Evolutionary conservation across 30 jellyfish, hydroid and myxozoan genomes (phyloP).

Genomic region (Cassiopea xamachana): DNA sequence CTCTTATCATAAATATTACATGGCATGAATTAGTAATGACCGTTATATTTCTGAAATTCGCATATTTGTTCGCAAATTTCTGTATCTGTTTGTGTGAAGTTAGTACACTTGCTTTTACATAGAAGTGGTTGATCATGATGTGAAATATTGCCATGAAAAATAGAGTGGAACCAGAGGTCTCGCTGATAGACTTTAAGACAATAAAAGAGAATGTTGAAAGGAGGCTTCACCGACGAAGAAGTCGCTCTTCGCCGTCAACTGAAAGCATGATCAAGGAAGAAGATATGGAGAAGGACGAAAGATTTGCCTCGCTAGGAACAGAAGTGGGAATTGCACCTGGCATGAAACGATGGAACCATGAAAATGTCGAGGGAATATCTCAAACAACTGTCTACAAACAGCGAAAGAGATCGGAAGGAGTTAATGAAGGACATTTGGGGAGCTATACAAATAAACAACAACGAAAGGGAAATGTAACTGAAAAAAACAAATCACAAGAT

Average conservation of each 20-base stretch:
- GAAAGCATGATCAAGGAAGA: neutral
- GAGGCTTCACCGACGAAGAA: constrained; percentile 22
- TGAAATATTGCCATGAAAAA: constrained; percentile 37
- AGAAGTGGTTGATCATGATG: neutral
- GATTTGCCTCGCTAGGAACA: neutral
- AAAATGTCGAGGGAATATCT: neutral
- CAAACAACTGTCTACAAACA: neutral
- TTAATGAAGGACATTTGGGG: neutral
- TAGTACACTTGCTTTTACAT: neutral
- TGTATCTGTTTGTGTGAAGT: neutral
- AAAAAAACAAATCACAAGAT: neutral
- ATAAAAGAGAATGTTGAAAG: constrained; percentile 30
- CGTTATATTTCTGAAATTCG: neutral
- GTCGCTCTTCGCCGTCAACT: constrained; percentile 43
- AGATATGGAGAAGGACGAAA: neutral
- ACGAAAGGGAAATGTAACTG: neutral
- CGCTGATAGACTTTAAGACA: constrained; percentile 48
- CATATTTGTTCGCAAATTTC: neutral
- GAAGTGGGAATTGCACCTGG: neutral
- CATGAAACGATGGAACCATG: neutral
- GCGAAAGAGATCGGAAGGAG: neutral
- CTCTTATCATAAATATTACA: neutral
- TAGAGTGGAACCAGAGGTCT: constrained; percentile 34
- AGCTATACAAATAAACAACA: neutral
- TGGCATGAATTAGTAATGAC: constrained; percentile 5